Conservation (phyloP, 2,888 invertebrate genomes). For the Endotricha flammealis region DNA sequence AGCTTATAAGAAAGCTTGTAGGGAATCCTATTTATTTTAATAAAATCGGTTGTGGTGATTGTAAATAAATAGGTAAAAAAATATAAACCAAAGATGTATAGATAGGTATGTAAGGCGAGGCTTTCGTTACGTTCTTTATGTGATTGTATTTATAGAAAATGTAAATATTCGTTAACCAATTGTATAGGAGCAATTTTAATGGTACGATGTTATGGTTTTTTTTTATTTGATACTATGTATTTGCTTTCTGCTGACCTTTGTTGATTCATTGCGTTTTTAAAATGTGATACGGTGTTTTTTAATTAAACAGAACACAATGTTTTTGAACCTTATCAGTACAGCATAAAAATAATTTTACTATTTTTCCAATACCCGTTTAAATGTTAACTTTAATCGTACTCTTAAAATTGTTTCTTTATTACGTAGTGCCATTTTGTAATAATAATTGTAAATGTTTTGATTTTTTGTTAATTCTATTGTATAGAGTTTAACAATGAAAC, state of each 20-base stretch:
- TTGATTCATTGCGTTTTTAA: too few relatives aligned
- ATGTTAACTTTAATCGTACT: too few relatives aligned
- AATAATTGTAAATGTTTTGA: slow-evolving; percentile 53
- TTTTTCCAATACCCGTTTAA: too few relatives aligned
- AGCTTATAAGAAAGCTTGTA: slow-evolving; percentile 31
- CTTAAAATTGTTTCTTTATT: slow-evolving; percentile 21
- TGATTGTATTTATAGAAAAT: slow-evolving; percentile 34
- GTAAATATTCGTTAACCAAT: slow-evolving; percentile 33
- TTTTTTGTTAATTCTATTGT: slow-evolving; percentile 66
- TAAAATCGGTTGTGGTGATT: slow-evolving; percentile 63
- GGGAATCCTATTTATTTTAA: slow-evolving; percentile 42
- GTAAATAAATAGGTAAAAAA: slow-evolving; percentile 53
- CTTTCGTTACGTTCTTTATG: slow-evolving; percentile 51
- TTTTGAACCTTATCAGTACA: too few relatives aligned
- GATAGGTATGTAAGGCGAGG: slow-evolving; percentile 33
- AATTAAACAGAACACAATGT: too few relatives aligned
- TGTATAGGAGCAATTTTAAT: slow-evolving; percentile 20
- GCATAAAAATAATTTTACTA: too few relatives aligned
- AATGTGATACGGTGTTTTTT: too few relatives aligned
- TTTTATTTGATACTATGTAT: too few relatives aligned
- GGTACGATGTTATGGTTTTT: too few relatives aligned
- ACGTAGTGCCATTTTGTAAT: slow-evolving; percentile 45
- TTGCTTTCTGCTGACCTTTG: too few relatives aligned
- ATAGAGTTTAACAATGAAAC: slow-evolving; percentile 63
- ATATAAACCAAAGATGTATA: slow-evolving; percentile 33